These are phyloP conservation scores for Drosophila testacea DNA, from an alignment of 2,888 invertebrate genomes.

Conservation along the genomic window DNA sequence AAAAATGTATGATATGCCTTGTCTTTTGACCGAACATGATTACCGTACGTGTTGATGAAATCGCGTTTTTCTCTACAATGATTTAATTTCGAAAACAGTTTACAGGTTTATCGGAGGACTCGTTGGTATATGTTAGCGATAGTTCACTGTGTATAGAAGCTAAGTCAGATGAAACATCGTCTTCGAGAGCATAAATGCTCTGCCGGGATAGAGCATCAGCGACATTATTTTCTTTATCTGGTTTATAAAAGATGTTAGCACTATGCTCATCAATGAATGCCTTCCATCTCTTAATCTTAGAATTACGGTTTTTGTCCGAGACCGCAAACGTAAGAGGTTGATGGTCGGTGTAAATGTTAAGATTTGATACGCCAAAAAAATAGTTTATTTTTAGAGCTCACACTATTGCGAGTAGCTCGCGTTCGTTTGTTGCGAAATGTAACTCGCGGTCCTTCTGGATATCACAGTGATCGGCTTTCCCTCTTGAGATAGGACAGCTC, in stretches of 20 bases:
- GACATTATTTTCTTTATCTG: neutral
- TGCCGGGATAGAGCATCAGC: too few species aligned
- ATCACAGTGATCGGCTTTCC: neutral
- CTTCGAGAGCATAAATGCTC: too few species aligned
- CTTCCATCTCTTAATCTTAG: neutral
- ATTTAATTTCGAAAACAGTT: neutral
- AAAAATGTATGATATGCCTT: neutral
- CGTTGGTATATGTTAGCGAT: too few species aligned
- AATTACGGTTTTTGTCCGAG: too few species aligned
- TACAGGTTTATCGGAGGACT: too few species aligned
- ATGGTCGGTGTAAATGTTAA: neutral
- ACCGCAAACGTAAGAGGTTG: neutral
- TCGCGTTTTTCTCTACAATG: neutral
- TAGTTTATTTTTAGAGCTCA: neutral
- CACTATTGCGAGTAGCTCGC: constrained; percentile 8
- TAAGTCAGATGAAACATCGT: too few species aligned
- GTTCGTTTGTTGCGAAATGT: constrained; percentile 9
- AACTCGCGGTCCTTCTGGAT: neutral
- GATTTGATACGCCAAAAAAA: too few species aligned
- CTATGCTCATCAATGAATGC: neutral
- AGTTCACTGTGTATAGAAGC: too few species aligned
- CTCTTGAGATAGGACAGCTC: too few species aligned
- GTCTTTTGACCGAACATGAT: neutral
- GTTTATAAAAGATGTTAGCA: neutral
- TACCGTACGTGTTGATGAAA: neutral